Conservation (phyloP, 1,140 invertebrate species). For the Ruditapes philippinarum region DNA sequence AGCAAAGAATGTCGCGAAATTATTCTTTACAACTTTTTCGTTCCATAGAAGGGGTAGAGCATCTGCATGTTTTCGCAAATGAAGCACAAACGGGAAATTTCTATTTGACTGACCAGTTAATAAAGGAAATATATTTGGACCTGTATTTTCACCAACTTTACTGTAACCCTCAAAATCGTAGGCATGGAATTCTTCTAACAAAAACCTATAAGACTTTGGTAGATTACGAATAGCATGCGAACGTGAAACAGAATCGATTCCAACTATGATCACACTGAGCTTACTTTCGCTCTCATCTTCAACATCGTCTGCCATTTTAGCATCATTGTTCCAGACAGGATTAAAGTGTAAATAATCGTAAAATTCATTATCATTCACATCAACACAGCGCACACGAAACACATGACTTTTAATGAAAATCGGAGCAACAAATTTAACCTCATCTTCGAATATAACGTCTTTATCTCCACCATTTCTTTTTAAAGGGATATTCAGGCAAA, state of each 20-base stretch:
- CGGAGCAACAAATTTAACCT: slow-evolving; percentile 57
- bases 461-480: slow-evolving; percentile 80
- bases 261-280: slow-evolving; percentile 66
- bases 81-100: slow-evolving; percentile 81
- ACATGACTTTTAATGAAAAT: slow-evolving; percentile 85
- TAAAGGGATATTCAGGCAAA: no score
- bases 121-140: slow-evolving; percentile 63
- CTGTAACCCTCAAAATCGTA: slow-evolving; percentile 84
- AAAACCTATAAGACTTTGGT: slow-evolving; percentile 90
- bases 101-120: slow-evolving; percentile 64
- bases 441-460: slow-evolving; percentile 82
- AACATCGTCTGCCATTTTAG: neutral
- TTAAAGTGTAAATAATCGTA: slow-evolving; percentile 73
- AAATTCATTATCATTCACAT: slow-evolving; percentile 78
- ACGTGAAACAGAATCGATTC: slow-evolving; percentile 91
- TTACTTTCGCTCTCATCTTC: neutral
- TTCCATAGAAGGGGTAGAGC: slow-evolving; percentile 75
- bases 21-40: slow-evolving; percentile 86
- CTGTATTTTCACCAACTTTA: slow-evolving; percentile 78
- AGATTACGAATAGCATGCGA: slow-evolving; percentile 94
- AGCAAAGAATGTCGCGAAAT: slow-evolving; percentile 93
- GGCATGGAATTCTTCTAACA: slow-evolving; percentile 84
- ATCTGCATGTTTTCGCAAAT: slow-evolving; percentile 66
- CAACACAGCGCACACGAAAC: slow-evolving; percentile 85
- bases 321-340: slow-evolving; percentile 39